Base-by-base conservation (phyloP, 1,140 invertebrate genomes). In the Drosophila melanica region DNA sequence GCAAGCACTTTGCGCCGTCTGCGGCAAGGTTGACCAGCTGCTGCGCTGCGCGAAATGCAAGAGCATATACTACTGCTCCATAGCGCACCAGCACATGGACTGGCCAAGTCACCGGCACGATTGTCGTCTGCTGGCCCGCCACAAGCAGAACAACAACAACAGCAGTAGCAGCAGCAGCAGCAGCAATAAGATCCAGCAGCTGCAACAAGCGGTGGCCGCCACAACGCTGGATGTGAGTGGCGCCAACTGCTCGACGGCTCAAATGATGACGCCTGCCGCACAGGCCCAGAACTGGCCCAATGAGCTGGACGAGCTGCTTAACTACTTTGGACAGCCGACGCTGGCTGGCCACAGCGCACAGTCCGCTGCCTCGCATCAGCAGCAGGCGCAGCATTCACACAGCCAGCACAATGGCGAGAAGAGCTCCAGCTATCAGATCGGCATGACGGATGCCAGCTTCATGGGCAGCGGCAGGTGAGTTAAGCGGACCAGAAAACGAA, bases 41-140 rank as follows among this genome's bases (percentile, higher is more conserved):
- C 93, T 95, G 39, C 93, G 96, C 71, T 97, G 96, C 92, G 94
- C 94, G 71, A 93, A 95, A 64, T 97, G 96, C 92, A 94, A 95
- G 77, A 92, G 90, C 65, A 93, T 94, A 65, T 95, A 94, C 92
- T 97, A 97, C 92, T 97, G 96, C 92, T 95, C 94, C 45, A 95
- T 94, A 80, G 95, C 95, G 72, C 96, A 97, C 90, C 96, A 97
- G 92, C 94, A 93, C 59, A 87, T 93, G 66, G 95, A 97, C 78
- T 97, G 96, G 96, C 94, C 94, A 75, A 92, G 92, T 60, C 96
- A 97, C 90, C 96, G 95, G 92, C 91, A 90, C 77, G 92, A 93
- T 51, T 94, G 94, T 18, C 85, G 86, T 2, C 53, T 75, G 5
- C 44, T 92, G 23, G 80, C 90, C 12, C 84, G 81, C 5, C 86